Base-by-base conservation (phyloP, 2,888 invertebrate species). In the Lamellibrachia satsuma region DNA sequence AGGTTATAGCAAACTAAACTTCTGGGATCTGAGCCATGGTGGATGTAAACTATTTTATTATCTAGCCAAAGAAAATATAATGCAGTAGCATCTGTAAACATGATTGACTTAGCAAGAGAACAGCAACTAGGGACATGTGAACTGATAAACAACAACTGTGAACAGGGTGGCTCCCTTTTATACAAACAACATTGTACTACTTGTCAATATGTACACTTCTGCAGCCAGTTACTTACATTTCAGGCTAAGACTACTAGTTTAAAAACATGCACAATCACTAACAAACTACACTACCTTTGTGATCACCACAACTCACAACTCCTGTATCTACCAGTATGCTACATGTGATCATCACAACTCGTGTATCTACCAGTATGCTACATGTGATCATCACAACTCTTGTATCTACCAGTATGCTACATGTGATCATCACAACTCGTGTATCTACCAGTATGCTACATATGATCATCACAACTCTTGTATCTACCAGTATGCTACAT, bases 201-300 rank as follows among this genome's bases (percentile, higher is more conserved):
- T 75, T n/a, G 75, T 75, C 75, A 75, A 75, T 75, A 75, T 75
- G 15, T 75, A 75, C 75, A 75, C 75, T 75, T 75, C 75, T 75
- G 75, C 75, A 75, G 75, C 75, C n/a, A 75, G 22, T 75, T 75
- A 75, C 75, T 75, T 75, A 75, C 75, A 75, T n/a, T 11, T 75
- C 75, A 22, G 15, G 75, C 75, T 75, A 57, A 8, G 75, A 75
- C 75, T 75, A 75, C 22, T 22, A 75, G 75, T 75, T 22, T 15
- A 75, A 22, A 55, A 9, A 55, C 55, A 75, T 22, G 15, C 75
- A 75, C 75, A 75, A 75, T 75, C 75, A 22, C n/a, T 22, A 75
- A 75, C 75, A 75, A 75, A 75, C 75, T 75, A 75, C 75, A 75
- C 75, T 75, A 75, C 75, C 3, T 75, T 15, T n/a, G 22, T 75